These are phyloP conservation scores for Cassiopea xamachana DNA, from an alignment of 30 jellyfish, hydroid and myxozoan species.

Conservation along the genomic window DNA sequence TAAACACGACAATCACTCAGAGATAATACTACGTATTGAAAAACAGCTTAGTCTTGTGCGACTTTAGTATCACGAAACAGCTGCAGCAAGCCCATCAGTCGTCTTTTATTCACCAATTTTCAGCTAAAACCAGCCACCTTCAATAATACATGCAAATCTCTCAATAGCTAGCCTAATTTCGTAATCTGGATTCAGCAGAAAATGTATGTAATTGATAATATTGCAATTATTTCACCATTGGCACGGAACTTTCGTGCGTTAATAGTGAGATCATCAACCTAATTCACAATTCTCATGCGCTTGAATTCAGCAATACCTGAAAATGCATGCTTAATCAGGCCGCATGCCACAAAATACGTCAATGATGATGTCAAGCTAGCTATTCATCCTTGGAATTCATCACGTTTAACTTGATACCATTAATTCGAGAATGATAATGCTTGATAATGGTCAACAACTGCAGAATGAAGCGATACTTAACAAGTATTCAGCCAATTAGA, in stretches of 20 bases:
- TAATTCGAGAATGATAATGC: neutral
- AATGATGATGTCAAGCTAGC: neutral
- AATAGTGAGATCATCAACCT: neutral
- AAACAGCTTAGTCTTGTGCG: slow-evolving; percentile 10
- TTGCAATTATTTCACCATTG: neutral
- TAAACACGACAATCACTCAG: slow-evolving; percentile 17
- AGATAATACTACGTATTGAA: neutral
- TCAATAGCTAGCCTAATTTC: neutral
- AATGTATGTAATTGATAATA: neutral
- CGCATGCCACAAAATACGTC: slow-evolving; percentile 17
- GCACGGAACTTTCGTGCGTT: neutral
- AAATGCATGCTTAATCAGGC: slow-evolving; percentile 2
- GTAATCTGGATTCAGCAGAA: slow-evolving; percentile 22
- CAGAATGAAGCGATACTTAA: neutral
- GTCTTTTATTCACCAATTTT: slow-evolving; percentile 8
- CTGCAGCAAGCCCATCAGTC: slow-evolving; percentile 20
- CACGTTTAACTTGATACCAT: neutral
- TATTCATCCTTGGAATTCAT: neutral
- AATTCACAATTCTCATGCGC: neutral
- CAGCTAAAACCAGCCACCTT: slow-evolving; percentile 14
- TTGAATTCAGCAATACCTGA: neutral
- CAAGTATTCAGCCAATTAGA: neutral
- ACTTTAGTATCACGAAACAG: slow-evolving; percentile 7
- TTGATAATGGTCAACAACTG: neutral
- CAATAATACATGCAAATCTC: slow-evolving; percentile 20